Percentiles rank a stretch among this genome's conserved stretches.
These are phyloP conservation scores for Trididemnum nubilum DNA, from an alignment of 23 tunicate species.

Conservation along the genomic window DNA sequence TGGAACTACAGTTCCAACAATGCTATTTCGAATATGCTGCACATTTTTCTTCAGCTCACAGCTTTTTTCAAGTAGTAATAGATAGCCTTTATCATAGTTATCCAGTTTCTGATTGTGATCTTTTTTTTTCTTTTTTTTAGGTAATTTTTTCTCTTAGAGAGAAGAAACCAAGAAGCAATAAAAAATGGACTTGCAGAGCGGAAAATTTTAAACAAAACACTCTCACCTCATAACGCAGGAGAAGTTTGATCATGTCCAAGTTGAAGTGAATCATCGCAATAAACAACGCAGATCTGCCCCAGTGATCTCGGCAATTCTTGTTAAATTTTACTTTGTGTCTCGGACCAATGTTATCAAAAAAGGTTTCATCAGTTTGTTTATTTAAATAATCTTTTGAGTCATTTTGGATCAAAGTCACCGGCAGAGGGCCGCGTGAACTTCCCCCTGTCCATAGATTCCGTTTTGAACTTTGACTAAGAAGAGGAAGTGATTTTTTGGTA, in stretches of 20 bases:
- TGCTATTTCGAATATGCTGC: too few relatives aligned
- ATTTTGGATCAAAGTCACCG: slow-evolving; percentile 1
- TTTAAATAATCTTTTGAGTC: neutral
- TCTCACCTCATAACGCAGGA: slow-evolving; percentile 52
- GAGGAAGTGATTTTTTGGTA: neutral
- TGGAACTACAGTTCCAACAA: too few relatives aligned
- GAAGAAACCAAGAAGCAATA: too few relatives aligned
- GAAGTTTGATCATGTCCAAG: slow-evolving; percentile 56
- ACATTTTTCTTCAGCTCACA: too few relatives aligned
- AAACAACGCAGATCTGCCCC: slow-evolving; percentile 68
- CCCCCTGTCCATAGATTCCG: neutral
- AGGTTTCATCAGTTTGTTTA: neutral
- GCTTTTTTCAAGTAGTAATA: too few relatives aligned
- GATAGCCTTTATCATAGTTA: too few relatives aligned
- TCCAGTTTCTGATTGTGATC: too few relatives aligned
- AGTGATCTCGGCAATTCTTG: slow-evolving; percentile 73
- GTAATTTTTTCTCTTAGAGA: too few relatives aligned
- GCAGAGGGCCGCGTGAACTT: neutral
- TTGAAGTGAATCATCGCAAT: slow-evolving; percentile 53
- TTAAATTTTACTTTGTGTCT: slow-evolving; percentile 29
- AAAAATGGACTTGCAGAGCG: too few relatives aligned
- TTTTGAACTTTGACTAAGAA: neutral
- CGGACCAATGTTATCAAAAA: neutral
- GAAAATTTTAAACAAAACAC: too few relatives aligned
- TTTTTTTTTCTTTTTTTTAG: too few relatives aligned